These are phyloP conservation scores for Phenacoccus solenopsis DNA, from an alignment of 1,140 invertebrate genomes.

Conservation along the genomic window DNA sequence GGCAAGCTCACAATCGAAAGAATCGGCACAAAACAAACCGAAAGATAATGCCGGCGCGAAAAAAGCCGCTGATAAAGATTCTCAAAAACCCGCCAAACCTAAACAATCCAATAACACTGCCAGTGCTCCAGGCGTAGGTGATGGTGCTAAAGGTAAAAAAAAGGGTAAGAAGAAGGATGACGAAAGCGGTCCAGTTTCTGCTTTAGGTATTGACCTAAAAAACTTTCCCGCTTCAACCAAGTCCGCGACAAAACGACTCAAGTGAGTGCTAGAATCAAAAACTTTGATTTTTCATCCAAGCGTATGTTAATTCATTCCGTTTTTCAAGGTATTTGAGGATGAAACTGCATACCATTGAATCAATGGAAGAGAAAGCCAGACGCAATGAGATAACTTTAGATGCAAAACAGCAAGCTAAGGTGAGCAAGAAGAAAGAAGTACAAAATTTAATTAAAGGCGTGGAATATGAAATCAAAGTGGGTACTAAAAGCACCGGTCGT, in stretches of 20 bases:
- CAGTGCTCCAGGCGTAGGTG: background rate
- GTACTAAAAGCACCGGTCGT: background rate
- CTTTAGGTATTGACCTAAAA: background rate
- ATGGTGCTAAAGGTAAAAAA: background rate
- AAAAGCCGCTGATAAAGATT: background rate
- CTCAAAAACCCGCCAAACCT: background rate
- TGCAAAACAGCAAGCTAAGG: background rate
- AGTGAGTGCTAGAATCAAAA: background rate
- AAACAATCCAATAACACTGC: background rate
- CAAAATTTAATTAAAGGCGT: background rate
- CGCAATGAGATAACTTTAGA: background rate
- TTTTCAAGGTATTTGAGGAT: slow-evolving; percentile 5
- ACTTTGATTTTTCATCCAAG: background rate
- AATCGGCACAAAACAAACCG: background rate
- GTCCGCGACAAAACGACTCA: background rate
- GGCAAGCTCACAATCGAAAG: background rate
- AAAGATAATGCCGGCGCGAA: background rate
- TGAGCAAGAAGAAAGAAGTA: background rate
- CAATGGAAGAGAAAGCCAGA: background rate
- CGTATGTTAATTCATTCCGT: background rate
- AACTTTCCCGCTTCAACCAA: background rate
- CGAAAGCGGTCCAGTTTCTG: background rate
- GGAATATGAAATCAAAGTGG: background rate
- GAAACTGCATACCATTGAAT: slow-evolving; percentile 5
- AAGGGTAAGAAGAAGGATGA: background rate